phyloP scores from a whole-genome alignment of 2,888 invertebrate species.

The Agrochola lota region DNA sequence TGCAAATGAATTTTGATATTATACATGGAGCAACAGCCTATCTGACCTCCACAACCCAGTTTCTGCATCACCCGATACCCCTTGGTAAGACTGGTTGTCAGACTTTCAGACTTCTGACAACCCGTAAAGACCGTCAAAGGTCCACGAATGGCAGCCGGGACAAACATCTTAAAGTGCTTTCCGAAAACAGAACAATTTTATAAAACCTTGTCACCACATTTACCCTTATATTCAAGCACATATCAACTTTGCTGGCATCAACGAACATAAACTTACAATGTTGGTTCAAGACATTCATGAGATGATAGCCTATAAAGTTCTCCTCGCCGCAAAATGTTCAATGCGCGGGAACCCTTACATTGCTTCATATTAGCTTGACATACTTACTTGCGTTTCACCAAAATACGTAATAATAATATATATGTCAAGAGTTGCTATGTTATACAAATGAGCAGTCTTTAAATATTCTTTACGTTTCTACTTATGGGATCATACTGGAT shows the following conservation, averaged over 20 bases:
- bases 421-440: not conserved
- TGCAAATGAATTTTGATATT: not conserved
- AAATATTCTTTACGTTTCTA: no score
- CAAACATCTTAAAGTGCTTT: not conserved
- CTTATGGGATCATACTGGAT: not conserved
- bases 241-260: constrained; percentile 23
- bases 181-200: constrained; percentile 1
- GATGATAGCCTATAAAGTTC: constrained; percentile 40
- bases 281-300: constrained; percentile 29
- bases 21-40: not conserved
- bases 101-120: not conserved
- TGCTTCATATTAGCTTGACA: constrained; percentile 34
- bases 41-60: not conserved
- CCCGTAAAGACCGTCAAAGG: not conserved
- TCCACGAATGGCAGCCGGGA: not conserved
- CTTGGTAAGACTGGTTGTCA: not conserved
- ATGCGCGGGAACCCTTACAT: constrained; percentile 38
- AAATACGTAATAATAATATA: constrained; percentile 24
- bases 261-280: constrained; percentile 46
- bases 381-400: not conserved
- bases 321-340: constrained; percentile 29
- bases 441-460: constrained; percentile 9
- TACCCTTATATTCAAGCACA: constrained; percentile 13
- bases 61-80: not conserved
- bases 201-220: constrained; percentile 11